Evolutionary conservation across 2,113 vertebrate species (phyloP).

Genomic region (Rousettus leschenaultii): DNA sequence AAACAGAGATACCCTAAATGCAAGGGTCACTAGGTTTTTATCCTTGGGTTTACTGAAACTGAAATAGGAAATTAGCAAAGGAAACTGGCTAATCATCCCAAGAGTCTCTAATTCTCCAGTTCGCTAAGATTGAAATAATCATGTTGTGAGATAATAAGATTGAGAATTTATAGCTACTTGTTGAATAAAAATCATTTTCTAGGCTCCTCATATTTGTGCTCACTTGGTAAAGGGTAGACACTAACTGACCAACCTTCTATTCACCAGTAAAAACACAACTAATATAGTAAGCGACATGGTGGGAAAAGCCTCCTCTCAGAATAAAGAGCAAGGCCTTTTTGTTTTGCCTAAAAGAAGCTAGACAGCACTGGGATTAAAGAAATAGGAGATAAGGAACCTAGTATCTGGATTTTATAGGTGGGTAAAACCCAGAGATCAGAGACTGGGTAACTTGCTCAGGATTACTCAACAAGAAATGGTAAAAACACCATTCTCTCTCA

Average conservation of each 20-base stretch:
- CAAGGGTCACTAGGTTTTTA: background rate
- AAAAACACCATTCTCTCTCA: background rate
- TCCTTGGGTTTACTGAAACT: background rate
- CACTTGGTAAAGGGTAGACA: background rate
- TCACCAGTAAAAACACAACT: background rate
- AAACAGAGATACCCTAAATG: background rate
- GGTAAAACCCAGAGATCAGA: background rate
- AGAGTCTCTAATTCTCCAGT: background rate
- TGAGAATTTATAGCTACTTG: background rate
- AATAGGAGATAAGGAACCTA: background rate
- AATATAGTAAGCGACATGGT: too few relatives aligned
- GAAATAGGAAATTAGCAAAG: background rate
- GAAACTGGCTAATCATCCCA: background rate
- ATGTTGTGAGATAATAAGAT: background rate
- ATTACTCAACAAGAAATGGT: background rate
- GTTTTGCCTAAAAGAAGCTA: background rate
- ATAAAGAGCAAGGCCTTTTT: background rate
- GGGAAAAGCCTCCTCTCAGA: background rate
- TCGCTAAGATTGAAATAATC: background rate
- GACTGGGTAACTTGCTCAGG: background rate
- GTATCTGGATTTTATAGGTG: background rate
- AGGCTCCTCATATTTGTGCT: background rate
- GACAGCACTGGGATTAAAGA: background rate
- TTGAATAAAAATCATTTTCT: background rate
- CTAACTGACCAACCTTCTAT: background rate